These are phyloP conservation scores for Strigamia transsilvanica DNA, from an alignment of 2,888 invertebrate species.

Conservation along the genomic window DNA sequence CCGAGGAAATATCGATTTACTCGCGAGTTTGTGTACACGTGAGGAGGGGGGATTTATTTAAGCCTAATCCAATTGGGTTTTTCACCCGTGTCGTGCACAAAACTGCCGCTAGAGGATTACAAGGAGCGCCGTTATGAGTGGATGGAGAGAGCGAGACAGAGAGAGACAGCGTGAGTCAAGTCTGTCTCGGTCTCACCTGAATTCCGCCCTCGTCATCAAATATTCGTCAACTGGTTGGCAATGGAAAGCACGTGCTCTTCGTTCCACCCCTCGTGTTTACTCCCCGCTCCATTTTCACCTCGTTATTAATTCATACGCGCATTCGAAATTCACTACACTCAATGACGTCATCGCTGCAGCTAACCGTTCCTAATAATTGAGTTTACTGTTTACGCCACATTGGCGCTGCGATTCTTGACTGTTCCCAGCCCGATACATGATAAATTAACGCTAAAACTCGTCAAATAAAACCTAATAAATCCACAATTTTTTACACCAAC, in stretches of 20 bases:
- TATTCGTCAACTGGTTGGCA: slow-evolving; percentile 22
- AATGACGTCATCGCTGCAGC: background rate
- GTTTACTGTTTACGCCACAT: no score
- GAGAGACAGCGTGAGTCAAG: no score
- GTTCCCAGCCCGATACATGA: no score
- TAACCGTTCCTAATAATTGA: no score
- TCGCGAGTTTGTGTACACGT: slow-evolving; percentile 10
- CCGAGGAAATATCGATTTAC: slow-evolving; percentile 24
- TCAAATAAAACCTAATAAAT: no score
- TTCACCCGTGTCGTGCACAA: slow-evolving; percentile 49
- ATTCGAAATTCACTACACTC: background rate
- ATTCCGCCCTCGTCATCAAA: slow-evolving; percentile 14
- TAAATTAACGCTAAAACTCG: no score
- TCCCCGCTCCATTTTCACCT: slow-evolving; percentile 16
- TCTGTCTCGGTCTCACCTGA: background rate
- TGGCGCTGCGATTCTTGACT: no score
- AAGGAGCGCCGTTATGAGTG: background rate
- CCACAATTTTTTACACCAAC: no score
- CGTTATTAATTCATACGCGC: slow-evolving; percentile 15
- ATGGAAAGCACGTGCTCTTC: slow-evolving; percentile 17
- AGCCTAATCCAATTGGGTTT: slow-evolving; percentile 46
- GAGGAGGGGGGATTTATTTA: slow-evolving; percentile 24
- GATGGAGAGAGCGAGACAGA: background rate
- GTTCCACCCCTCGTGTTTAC: slow-evolving; percentile 26
- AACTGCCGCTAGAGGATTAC: slow-evolving; percentile 45